These are phyloP conservation scores for Ophiodon elongatus DNA, from an alignment of 2,113 vertebrate species.

Conservation along the genomic window DNA sequence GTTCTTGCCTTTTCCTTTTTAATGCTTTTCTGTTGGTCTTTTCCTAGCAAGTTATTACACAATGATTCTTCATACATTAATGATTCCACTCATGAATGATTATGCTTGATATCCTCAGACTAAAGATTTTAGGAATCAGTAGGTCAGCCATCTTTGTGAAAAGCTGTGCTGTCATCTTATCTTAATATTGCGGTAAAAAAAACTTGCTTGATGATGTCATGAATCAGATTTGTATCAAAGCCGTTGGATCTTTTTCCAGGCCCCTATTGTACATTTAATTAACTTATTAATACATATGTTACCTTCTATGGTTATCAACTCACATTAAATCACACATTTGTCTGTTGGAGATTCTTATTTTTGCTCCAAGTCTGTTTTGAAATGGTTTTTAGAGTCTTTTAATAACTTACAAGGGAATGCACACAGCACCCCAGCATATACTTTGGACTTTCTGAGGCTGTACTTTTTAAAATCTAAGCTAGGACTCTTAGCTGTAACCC, in stretches of 20 bases:
- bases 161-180: not conserved
- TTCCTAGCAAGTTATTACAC: conserved; percentile 2
- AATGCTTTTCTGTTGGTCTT: not conserved
- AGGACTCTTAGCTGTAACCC: no score
- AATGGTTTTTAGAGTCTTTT: not conserved
- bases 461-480: no score
- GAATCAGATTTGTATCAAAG: not conserved
- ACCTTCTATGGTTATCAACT: not conserved
- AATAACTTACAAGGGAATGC: not conserved
- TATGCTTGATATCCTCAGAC: conserved; percentile 8
- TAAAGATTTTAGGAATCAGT: conserved; percentile 14
- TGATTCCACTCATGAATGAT: conserved; percentile 21
- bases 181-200: not conserved
- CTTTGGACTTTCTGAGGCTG: not conserved
- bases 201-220: not conserved
- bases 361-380: not conserved
- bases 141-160: conserved; percentile 7
- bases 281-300: not conserved
- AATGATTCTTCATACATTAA: conserved; percentile 21
- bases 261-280: no score
- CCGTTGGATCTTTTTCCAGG: not conserved
- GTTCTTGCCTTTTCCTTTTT: conserved; percentile 17
- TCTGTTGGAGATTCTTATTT: not conserved
- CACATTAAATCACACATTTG: not conserved
- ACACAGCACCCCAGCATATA: not conserved